phyloP scores from a whole-genome alignment of 2,113 vertebrate species.

The Heterotilapia buettikoferi region DNA sequence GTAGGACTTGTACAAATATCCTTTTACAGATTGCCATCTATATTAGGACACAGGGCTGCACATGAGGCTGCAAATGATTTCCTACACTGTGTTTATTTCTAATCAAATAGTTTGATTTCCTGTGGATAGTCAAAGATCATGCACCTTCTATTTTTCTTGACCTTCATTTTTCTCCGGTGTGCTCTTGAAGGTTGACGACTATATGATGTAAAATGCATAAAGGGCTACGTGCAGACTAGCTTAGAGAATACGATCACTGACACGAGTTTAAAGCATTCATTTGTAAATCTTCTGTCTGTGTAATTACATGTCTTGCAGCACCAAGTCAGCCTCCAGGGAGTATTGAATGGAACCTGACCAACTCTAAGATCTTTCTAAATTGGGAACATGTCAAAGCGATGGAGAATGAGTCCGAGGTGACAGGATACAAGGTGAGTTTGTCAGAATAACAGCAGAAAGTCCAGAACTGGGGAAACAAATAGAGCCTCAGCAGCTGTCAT shows the following conservation, averaged over 20 bases:
- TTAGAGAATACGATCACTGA: not conserved
- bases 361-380: conserved; percentile 86
- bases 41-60: not conserved
- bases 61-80: not conserved
- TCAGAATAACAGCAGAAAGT: conserved; percentile 14
- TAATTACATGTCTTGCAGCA: conserved; percentile 70
- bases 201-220: not conserved
- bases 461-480: conserved; percentile 40
- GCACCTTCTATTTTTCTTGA: not conserved
- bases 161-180: not conserved
- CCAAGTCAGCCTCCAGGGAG: conserved; percentile 82
- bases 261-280: not conserved
- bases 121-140: not conserved
- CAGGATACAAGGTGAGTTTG: conserved; percentile 86
- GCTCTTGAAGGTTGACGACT: not conserved
- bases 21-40: not conserved
- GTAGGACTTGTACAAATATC: not conserved
- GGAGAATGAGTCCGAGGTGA: conserved; percentile 87
- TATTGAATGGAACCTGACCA: conserved; percentile 83
- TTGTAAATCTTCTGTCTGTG: conserved; percentile 14
- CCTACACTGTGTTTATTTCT: not conserved
- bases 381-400: conserved; percentile 87
- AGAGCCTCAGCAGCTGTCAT: conserved; percentile 37
- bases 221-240: not conserved
- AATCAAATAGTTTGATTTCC: not conserved